Evolutionary conservation across 2,888 invertebrate species (phyloP).

Genomic region (Dynastes hyllus): DNA sequence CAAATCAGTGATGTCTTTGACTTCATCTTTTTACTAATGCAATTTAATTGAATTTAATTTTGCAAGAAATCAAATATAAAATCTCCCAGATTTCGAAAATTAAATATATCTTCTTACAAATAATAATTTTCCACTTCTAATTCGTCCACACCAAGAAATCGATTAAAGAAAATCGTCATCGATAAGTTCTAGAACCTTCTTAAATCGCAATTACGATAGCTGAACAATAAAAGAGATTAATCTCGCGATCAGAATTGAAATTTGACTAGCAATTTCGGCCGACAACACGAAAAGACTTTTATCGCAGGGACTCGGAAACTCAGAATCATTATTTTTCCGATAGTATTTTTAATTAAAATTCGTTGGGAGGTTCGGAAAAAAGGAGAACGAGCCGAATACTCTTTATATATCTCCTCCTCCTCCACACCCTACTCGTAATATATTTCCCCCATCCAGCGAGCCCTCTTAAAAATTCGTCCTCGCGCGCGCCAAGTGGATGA

Average conservation of each 20-base stretch:
- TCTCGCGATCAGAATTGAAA: constrained; percentile 7
- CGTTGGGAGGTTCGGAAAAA: neutral
- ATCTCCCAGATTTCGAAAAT: too few species aligned
- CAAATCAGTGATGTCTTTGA: too few species aligned
- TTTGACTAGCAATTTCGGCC: constrained; percentile 2
- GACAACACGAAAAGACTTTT: constrained; percentile 18
- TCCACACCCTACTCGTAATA: neutral
- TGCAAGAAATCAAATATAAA: too few species aligned
- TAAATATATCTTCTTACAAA: too few species aligned
- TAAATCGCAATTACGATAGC: constrained; percentile 1
- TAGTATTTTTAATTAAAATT: constrained; percentile 32
- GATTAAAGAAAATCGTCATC: neutral
- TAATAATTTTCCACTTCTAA: too few species aligned
- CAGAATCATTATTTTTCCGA: constrained; percentile 21
- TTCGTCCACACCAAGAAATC: too few species aligned
- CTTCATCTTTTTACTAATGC: too few species aligned
- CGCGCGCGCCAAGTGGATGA: constrained; percentile 15
- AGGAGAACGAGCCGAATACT: neutral
- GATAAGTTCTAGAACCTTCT: neutral
- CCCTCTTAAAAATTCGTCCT: constrained; percentile 25
- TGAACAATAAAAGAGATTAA: constrained; percentile 1
- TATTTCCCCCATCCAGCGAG: neutral
- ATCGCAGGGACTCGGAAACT: neutral
- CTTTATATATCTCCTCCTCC: neutral
- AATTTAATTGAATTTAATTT: too few species aligned